A percentile compares a stretch with the other conserved stretches of the same genome.
phyloP scores from a whole-genome alignment of 2,113 vertebrate species.

The Etia nguti region DNA sequence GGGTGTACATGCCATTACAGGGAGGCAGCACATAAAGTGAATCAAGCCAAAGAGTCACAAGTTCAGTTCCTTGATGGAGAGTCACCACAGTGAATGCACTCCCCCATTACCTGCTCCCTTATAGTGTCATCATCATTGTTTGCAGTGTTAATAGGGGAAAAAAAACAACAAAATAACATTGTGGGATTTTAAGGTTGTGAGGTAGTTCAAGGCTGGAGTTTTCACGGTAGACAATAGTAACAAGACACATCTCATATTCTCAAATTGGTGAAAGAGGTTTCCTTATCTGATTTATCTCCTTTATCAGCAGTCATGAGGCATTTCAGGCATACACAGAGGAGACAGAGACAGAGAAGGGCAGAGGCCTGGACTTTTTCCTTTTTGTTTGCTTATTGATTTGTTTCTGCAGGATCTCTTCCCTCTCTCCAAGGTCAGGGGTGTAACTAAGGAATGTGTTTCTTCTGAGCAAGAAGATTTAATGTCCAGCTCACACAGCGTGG shows the following conservation, averaged over 20 bases:
- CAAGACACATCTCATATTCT: not conserved
- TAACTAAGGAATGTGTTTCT: constrained; percentile 61
- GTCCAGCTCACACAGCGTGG: constrained; percentile 5
- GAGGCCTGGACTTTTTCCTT: constrained; percentile 26
- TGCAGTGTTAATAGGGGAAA: not conserved
- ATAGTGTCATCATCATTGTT: not conserved
- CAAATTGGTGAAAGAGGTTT: not conserved
- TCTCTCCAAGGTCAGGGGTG: constrained; percentile 58
- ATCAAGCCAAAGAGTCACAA: constrained; percentile 38
- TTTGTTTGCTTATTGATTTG: constrained; percentile 60
- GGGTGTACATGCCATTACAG: constrained; percentile 33
- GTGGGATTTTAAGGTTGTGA: not conserved
- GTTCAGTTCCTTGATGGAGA: constrained; percentile 12
- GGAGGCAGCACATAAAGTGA: constrained; percentile 51
- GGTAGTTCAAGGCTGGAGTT: not conserved
- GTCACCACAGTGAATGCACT: not conserved
- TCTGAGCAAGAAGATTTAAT: constrained; percentile 31
- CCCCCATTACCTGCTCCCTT: not conserved
- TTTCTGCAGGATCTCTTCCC: constrained; percentile 49
- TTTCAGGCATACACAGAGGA: not conserved
- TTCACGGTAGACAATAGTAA: not conserved
- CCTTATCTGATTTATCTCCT: not conserved
- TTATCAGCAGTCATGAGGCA: not conserved
- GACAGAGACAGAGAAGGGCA: not conserved
- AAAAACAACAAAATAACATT: not conserved